Evolutionary conservation across 2,113 vertebrate genomes (phyloP).

Genomic region (Calcarius ornatus): DNA sequence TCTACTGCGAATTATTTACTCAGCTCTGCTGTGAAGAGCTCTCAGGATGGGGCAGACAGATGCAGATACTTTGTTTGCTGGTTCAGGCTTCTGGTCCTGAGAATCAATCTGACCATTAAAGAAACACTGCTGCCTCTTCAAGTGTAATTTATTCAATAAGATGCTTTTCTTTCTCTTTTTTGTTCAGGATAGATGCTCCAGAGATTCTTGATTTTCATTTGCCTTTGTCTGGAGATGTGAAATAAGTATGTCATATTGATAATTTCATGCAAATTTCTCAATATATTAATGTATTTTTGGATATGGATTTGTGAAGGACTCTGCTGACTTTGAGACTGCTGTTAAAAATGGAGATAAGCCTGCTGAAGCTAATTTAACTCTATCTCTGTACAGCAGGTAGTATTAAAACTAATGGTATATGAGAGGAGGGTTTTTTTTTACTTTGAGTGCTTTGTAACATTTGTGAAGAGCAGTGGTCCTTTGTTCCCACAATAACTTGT

Average conservation of each 20-base stretch:
- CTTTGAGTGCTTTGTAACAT: background rate
- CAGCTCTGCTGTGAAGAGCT: background rate
- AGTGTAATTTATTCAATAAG: slow-evolving; percentile 53
- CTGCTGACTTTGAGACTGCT: background rate
- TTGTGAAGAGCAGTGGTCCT: background rate
- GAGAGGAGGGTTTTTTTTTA: background rate
- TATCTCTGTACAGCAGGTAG: background rate
- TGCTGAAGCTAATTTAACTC: background rate
- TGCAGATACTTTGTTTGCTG: slow-evolving; percentile 20
- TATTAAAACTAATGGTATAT: background rate
- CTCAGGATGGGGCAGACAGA: background rate
- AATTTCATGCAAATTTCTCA: slow-evolving; percentile 25
- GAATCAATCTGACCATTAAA: slow-evolving; percentile 51
- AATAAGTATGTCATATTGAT: slow-evolving; percentile 8
- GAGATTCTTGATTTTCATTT: slow-evolving; percentile 57
- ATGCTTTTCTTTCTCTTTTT: background rate
- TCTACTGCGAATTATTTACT: slow-evolving; percentile 25
- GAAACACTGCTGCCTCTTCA: slow-evolving; percentile 25
- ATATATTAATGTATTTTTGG: slow-evolving; percentile 13
- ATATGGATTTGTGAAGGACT: background rate
- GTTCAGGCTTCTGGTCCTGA: background rate
- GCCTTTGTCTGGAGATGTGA: slow-evolving; percentile 21
- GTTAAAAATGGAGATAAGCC: slow-evolving; percentile 34
- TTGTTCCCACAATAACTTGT: background rate
- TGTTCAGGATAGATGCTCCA: background rate